These are phyloP conservation scores for Macrosiphum euphorbiae DNA, from an alignment of 2,888 invertebrate genomes.

Conservation along the genomic window DNA sequence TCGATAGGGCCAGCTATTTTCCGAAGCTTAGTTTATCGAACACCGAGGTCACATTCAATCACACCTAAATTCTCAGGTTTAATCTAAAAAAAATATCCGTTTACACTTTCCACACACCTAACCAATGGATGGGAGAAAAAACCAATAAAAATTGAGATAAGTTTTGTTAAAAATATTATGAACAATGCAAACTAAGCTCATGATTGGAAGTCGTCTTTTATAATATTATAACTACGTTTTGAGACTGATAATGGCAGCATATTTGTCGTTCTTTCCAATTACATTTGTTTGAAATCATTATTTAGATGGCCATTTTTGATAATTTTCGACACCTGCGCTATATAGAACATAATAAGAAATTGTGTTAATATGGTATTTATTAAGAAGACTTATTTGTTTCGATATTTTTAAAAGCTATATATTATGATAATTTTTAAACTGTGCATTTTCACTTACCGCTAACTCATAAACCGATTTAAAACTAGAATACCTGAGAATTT, in stretches of 20 bases:
- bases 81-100: neutral
- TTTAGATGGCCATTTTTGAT: neutral
- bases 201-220: neutral
- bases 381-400: neutral
- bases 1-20: neutral
- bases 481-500: neutral
- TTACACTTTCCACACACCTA: neutral
- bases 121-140: neutral
- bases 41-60: neutral
- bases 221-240: neutral
- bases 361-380: neutral
- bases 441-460: neutral
- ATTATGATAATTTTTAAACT: too few relatives aligned
- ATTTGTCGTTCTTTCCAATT: neutral
- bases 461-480: neutral
- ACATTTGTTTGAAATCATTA: neutral
- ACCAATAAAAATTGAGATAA: neutral
- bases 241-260: neutral
- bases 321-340: neutral
- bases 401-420: too few relatives aligned
- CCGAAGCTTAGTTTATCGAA: neutral
- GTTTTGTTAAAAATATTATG: neutral
- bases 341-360: neutral
- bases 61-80: neutral
- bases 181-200: neutral